Percentiles rank a stretch among this genome's conserved stretches.
phyloP scores from a whole-genome alignment of 1,140 invertebrate species.

The Euura lappo region DNA sequence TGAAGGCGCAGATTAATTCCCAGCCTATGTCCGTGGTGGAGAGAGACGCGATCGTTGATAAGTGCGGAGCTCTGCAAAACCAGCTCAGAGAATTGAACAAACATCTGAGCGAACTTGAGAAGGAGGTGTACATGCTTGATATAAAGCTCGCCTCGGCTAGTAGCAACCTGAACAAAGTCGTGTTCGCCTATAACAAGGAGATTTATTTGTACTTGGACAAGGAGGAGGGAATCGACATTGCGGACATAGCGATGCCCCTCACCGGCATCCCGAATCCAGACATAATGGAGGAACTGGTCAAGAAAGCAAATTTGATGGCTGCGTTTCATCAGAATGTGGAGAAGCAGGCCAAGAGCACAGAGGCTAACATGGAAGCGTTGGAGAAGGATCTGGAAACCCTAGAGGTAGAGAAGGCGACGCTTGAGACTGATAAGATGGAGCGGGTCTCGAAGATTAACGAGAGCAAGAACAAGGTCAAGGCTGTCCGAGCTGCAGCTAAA shows the following conservation, averaged over 20 bases:
- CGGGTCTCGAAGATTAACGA: slow-evolving; percentile 31
- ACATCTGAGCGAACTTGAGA: slow-evolving; percentile 45
- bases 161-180: slow-evolving; percentile 38
- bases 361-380: slow-evolving; percentile 22
- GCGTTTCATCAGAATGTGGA: slow-evolving; percentile 31
- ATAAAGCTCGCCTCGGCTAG: slow-evolving; percentile 38
- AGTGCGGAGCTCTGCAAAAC: slow-evolving; percentile 37
- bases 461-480: slow-evolving; percentile 27
- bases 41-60: slow-evolving; percentile 36
- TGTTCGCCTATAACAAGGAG: slow-evolving; percentile 44
- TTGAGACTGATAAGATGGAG: slow-evolving; percentile 30
- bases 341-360: slow-evolving; percentile 27
- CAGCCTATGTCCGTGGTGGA: slow-evolving; percentile 43
- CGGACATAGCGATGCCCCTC: slow-evolving; percentile 45
- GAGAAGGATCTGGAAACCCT: slow-evolving; percentile 31
- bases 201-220: slow-evolving; percentile 36
- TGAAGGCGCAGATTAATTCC: slow-evolving; percentile 31
- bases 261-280: slow-evolving; percentile 30
- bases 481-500: slow-evolving; percentile 31
- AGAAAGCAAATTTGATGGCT: slow-evolving; percentile 33
- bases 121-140: slow-evolving; percentile 42
- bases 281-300: slow-evolving; percentile 33
- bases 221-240: slow-evolving; percentile 27
- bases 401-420: not conserved
- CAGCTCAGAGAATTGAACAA: slow-evolving; percentile 38